Conservation (phyloP, 2,113 vertebrate species). For the Pelecanus crispus region DNA sequence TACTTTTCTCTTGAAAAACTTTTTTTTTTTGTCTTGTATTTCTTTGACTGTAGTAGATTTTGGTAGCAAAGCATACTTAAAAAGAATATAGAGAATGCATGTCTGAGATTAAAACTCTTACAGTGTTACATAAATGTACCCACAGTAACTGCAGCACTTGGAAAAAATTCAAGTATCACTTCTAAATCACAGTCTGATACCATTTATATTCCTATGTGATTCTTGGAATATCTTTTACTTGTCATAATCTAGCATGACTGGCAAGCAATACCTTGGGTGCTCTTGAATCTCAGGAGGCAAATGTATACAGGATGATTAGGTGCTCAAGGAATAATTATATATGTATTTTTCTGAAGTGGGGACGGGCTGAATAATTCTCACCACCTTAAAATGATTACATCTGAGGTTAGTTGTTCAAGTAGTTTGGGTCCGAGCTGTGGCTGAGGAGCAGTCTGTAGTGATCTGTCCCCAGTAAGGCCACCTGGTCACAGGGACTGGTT, state of each 20-base stretch:
- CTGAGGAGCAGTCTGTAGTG: background rate
- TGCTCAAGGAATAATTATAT: background rate
- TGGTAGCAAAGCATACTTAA: background rate
- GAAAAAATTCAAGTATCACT: constrained; percentile 43
- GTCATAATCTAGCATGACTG: background rate
- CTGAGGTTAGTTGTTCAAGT: background rate
- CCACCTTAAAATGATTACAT: background rate
- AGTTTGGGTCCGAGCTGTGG: background rate
- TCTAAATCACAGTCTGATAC: constrained; percentile 50
- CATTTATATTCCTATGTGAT: constrained; percentile 35
- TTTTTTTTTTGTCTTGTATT: background rate
- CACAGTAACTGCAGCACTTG: constrained; percentile 32
- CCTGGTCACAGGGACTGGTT: background rate
- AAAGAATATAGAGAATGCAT: background rate
- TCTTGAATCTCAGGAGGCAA: background rate
- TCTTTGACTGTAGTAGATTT: background rate
- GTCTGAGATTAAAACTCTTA: constrained; percentile 56
- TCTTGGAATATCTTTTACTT: background rate
- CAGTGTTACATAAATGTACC: constrained; percentile 55
- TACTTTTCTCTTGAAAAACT: background rate
- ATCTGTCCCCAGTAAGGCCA: background rate
- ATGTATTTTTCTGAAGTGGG: background rate
- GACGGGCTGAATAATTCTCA: background rate
- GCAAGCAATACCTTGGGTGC: background rate
- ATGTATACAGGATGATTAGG: background rate